Conservation (phyloP, 1,140 invertebrate species). For the Drosophila biarmipes region DNA sequence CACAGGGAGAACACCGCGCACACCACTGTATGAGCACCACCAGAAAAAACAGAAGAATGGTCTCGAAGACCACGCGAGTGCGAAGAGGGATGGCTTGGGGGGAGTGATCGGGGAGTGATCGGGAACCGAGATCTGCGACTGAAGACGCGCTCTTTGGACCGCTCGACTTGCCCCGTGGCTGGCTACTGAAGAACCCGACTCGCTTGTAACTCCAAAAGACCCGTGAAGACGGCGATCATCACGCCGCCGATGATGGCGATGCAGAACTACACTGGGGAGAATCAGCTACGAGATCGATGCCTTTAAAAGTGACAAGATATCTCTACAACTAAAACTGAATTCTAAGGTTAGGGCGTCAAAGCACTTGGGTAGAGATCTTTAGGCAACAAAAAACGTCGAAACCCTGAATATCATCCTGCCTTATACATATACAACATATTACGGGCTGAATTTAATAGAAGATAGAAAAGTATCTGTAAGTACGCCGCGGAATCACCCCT, state of each 20-base stretch:
- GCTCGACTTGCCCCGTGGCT: conserved; percentile 74
- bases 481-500: too few relatives aligned
- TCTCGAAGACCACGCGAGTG: conserved; percentile 3
- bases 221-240: conserved; percentile 20
- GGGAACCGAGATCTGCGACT: conserved; percentile 7
- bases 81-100: not conserved
- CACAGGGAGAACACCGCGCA: conserved; percentile 2
- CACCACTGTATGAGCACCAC: not conserved
- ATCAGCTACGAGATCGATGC: not conserved
- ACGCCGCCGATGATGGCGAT: conserved; percentile 6
- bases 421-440: too few relatives aligned
- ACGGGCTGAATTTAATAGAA: too few relatives aligned
- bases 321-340: too few relatives aligned
- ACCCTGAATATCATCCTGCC: too few relatives aligned
- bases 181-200: conserved; percentile 70
- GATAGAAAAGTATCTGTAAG: too few relatives aligned
- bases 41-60: not conserved
- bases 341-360: too few relatives aligned
- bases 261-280: conserved; percentile 12
- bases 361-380: too few relatives aligned
- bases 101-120: too few relatives aligned
- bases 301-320: too few relatives aligned
- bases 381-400: too few relatives aligned
- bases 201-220: conserved; percentile 47
- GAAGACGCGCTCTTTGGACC: conserved; percentile 44